Conservation (phyloP, 1,140 invertebrate species). For the Lasioglossum albipes region DNA sequence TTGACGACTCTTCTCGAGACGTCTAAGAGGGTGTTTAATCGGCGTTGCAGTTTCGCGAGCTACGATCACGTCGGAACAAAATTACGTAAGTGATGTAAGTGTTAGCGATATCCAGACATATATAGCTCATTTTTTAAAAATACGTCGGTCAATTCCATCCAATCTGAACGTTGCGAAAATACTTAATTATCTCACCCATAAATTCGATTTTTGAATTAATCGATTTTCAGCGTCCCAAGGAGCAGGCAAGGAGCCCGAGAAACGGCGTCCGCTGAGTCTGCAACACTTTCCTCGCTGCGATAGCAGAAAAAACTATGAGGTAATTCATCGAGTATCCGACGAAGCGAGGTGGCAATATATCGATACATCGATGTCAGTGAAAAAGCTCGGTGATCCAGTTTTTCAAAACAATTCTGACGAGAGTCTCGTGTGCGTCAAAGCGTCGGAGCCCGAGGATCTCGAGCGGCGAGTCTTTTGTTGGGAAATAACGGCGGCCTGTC, state of each 20-base stretch:
- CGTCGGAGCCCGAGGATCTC: neutral
- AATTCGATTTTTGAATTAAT: no score
- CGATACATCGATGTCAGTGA: no score
- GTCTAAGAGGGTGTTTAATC: conserved; percentile 38
- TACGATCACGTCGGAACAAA: conserved; percentile 56
- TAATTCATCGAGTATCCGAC: conserved; percentile 28
- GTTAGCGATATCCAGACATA: conserved; percentile 12
- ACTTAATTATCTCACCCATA: no score
- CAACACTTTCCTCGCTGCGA: conserved; percentile 11
- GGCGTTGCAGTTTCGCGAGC: conserved; percentile 7
- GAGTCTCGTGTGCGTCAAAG: neutral
- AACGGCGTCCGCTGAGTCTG: conserved; percentile 13
- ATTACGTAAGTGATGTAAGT: conserved; percentile 79
- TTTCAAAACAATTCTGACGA: neutral
- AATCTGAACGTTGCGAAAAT: neutral
- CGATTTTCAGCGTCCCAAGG: conserved; percentile 36
- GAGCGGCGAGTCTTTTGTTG: neutral
- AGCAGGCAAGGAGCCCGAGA: neutral
- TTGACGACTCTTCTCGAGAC: conserved; percentile 26
- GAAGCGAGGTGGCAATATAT: neutral
- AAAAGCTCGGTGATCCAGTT: neutral
- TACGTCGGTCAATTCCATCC: no score
- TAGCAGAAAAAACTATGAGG: conserved; percentile 57
- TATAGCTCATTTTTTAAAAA: neutral
- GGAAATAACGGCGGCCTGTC: neutral